Base-by-base conservation (phyloP, 2,888 invertebrate species). In the Cacoxenus indagator region DNA sequence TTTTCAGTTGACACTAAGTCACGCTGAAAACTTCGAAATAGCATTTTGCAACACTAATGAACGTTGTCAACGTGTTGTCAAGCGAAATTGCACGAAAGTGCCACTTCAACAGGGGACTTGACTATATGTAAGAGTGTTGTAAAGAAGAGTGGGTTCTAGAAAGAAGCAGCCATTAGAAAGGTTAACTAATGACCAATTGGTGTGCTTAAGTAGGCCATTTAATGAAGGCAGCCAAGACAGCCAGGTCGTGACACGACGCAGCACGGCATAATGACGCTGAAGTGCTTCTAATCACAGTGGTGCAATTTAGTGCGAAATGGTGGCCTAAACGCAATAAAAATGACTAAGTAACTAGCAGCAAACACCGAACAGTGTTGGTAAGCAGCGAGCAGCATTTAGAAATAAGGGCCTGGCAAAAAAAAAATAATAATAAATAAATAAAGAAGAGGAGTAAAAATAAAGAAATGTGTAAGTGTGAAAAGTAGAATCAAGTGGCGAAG, bases 211-310 rank as follows among this genome's bases (percentile, higher is more conserved):
- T 59, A 24, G 67, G 67, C 77, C n/a, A n/a, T n/a, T n/a, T n/a
- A n/a, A 71, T 68, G 70, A 69, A 65, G 72, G 61, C 67, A 64
- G 62, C 19, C 67, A 17, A 29, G 19, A 17, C 59, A 14, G 8
- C 29, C 19, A 14, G n/a, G 75, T 70, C 76, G 48, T 17, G 48
- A 37, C 37, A 37, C 37, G 37, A 6, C 3, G 55, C 24, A 51
- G 19, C 3, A n/a, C n/a, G 37, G 14, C 37, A 37, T 37, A 14
- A 37, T 14, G 37, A 22, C 27, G 19, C 24, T 11, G 26, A 77
- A 79, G 83, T 81, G 82, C 84, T 81, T 73, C 75, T 82, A 82
- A 79, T 83, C 84, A 78, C 84, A 80, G 76, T 76, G 84, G 81
- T 80, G 82, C 79, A 82, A 83, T 80, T 83, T 83, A 71, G 70